A percentile compares a stretch with the other conserved stretches of the same genome.
Conservation (phyloP, 2,888 invertebrate genomes). For the Stenoptilia bipunctidactyla region DNA sequence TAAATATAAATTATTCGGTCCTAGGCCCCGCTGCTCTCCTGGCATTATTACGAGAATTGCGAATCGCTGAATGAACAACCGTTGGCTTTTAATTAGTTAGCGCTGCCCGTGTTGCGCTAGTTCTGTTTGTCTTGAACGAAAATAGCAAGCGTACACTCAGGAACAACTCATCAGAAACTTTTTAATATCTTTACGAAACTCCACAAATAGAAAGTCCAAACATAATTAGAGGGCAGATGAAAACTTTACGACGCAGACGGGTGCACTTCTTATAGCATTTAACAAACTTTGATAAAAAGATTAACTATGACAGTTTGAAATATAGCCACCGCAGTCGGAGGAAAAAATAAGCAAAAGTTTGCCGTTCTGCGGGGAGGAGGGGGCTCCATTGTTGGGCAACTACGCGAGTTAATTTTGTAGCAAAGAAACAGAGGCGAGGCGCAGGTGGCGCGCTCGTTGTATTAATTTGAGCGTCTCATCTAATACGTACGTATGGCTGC, state of each 20-base stretch:
- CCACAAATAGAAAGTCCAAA: conserved; percentile 26
- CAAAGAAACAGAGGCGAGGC: conserved; percentile 50
- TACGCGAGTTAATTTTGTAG: conserved; percentile 60
- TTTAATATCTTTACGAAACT: conserved; percentile 36
- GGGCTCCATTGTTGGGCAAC: conserved; percentile 56
- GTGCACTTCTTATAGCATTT: conserved; percentile 63
- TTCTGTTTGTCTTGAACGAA: not conserved
- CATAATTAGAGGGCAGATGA: conserved; percentile 60
- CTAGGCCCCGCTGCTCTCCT: conserved; percentile 57
- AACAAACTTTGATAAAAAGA: conserved; percentile 71
- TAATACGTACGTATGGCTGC: conserved; percentile 60
- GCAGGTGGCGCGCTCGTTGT: conserved; percentile 46
- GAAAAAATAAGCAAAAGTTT: conserved; percentile 62
- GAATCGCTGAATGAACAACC: conserved; percentile 56
- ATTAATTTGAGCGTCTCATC: conserved; percentile 61
- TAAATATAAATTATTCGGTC: conserved; percentile 71
- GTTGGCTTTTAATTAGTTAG: conserved; percentile 53
- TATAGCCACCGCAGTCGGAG: conserved; percentile 58
- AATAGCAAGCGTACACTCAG: not conserved
- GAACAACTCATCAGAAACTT: too few species aligned
- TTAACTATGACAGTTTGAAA: conserved; percentile 72
- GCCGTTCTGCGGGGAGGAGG: conserved; percentile 24
- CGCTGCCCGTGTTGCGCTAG: conserved; percentile 19
- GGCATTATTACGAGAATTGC: conserved; percentile 48
- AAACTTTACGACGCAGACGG: conserved; percentile 45